Base-by-base conservation (phyloP, 2,113 vertebrate genomes). In the Amphiprion percula region DNA sequence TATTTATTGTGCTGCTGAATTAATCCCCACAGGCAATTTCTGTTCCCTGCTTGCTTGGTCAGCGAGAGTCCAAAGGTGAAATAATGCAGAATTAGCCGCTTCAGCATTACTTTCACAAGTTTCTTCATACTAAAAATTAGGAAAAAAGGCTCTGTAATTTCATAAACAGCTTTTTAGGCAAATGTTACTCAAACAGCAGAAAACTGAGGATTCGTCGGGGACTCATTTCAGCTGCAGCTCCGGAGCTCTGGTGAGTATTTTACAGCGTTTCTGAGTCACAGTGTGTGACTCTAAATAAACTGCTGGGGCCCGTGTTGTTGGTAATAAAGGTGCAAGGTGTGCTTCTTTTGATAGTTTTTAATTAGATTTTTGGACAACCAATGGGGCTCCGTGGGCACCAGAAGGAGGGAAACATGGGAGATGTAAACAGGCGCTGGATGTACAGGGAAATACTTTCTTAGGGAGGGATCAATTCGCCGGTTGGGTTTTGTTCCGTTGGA, bases 11-110 rank as follows among this genome's bases (percentile, higher is more conserved):
- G 24, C 47, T 21, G 0, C n/a, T 74, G 55, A 55, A 70, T 79
- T 56, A 80, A 83, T 66, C 68, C 60, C 77, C 10, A 23, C 3
- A 11, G 17, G 37, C 28, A 49, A 21, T 77, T 64, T 39, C 44
- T 63, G 61, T 47, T 76, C 26, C 26, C 9, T 30, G 39, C 15
- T 59, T 17, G 66, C 16, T 53, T 8, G 54, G 54, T 30, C 59
- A 67, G 60, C 16, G 52, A 63, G 60, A 28, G 77, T 44, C 49
- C 49, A 49, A 61, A 71, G 54, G 26, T 33, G 24, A 82, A 82
- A 17, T 12, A 21, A 28, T 15, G 21, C 44, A 59, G 30, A 67
- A 54, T 17, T 16, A 19, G 30, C 30, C 7, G n/a, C 14, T 53
- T 53, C 6, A 16, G 28, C 5, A 5, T n/a, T 11, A 11, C 4